phyloP scores from a whole-genome alignment of 2,888 invertebrate species.

The Amiota mariae region DNA sequence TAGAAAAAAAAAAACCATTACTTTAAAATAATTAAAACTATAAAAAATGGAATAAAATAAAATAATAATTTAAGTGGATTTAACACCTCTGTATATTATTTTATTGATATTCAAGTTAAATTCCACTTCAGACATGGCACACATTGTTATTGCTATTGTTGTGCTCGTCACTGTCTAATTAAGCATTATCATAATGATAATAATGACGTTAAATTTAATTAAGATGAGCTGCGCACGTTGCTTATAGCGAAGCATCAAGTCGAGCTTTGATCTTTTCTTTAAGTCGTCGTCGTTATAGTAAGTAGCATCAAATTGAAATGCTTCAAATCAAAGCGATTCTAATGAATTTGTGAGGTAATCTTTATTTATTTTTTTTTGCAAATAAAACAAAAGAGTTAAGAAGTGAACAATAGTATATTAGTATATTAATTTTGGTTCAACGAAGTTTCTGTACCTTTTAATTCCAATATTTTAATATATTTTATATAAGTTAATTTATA shows the following conservation, averaged over 20 bases:
- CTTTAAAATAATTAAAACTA: too few species aligned
- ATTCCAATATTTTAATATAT: too few species aligned
- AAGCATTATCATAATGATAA: not conserved
- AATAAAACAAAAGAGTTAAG: not conserved
- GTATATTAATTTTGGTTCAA: too few species aligned
- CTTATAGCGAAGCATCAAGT: not conserved
- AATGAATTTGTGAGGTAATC: constrained; percentile 62
- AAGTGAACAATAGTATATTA: too few species aligned
- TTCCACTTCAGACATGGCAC: too few species aligned
- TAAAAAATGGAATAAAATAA: not conserved
- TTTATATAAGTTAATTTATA: too few species aligned
- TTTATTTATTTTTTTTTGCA: constrained; percentile 39
- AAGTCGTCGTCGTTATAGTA: not conserved
- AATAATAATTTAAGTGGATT: constrained; percentile 22
- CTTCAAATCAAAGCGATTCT: not conserved
- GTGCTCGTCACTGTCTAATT: constrained; percentile 8
- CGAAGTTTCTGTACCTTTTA: too few species aligned
- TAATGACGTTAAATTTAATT: too few species aligned
- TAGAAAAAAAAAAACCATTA: not conserved
- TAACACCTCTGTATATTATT: too few species aligned
- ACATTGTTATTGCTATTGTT: not conserved
- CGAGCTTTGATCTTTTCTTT: not conserved
- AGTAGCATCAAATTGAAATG: not conserved
- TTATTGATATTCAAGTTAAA: too few species aligned
- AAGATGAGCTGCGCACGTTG: not conserved